Base-by-base conservation (phyloP, 2,888 invertebrate genomes). In the Sinopyrophorus schimmeli region DNA sequence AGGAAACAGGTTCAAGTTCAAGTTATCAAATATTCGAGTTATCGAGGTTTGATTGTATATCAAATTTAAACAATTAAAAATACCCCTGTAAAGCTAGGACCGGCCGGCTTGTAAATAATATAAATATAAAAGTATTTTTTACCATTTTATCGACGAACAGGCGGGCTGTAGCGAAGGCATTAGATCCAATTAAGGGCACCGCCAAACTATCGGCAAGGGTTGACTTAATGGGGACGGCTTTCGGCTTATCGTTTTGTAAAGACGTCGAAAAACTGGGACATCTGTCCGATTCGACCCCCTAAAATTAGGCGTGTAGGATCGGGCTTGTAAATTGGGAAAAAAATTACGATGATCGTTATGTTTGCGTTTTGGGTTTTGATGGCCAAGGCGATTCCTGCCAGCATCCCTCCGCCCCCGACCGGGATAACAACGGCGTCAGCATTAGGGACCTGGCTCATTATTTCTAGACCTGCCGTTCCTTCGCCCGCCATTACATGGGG, bases 401-500 rank as follows among this genome's bases (percentile, higher is more conserved):
- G 81, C 1, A 96, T 77, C 0, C 96, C 95, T 1, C 89, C 92
- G n/a, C 95, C 95, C 0, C 96, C 96, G 0, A 94, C 90, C 0
- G 96, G 96, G 7, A 96, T 84, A 12, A 96, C 77, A 17, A 95
- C 83, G 0, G 93, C 94, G 71, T 96, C 93, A 7, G 93, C 82
- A 46, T 89, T 81, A 0, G 85, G 81, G 1, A 94, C 89, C 71
- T 96, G 92, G 64, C 95, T 92, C 15, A 92, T 71, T 47, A 96
- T 92, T 76, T 96, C 96, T 61, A 96, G 74, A 0, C 93, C 96
- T 64, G 94, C 81, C 0, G 96, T 95, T 5, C 96, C 96, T 71
- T 94, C 94, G 0, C 96, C 96, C 0, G 95, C 91, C 79, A 96
- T 87, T 54, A 96, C 92, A 68, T 93, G 86, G 0, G 95, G 94